Evolutionary conservation across 2,888 invertebrate species (phyloP), one percentile per base, ranked within the genome.

Genomic region (Sminthurinus aureus): DNA sequence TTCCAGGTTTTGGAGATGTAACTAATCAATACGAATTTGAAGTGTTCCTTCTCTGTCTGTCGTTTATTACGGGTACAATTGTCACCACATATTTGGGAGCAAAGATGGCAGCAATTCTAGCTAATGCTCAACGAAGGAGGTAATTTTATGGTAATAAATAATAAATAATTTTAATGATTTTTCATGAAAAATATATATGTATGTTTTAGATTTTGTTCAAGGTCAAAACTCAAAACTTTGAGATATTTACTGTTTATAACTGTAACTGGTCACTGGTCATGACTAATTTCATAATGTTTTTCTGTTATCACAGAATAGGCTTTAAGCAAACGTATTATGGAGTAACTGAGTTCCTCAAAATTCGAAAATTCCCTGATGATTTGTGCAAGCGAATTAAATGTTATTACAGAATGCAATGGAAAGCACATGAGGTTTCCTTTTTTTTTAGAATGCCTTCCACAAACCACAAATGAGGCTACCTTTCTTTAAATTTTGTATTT

Each of bases 371-470:
- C 69, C 86, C 87, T 9, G 84, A 83, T 51, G 64, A 76, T 3
- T 77, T 88, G 4, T 26, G 58, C 38, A 18, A 67, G 6, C 66
- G 87, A 50, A 86, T 88, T 3, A 69, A 71, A 18, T 38, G 78
- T 0, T 88, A 88, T 50, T 88, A 86, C 73, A 76, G 81, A 4
- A 77, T 88, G 81, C 86, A 88, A 22, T 88, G 88, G 88, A 51
- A 71, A 50, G 71, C 85, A 9, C 87, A 88, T 26, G 84, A 87
- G 58, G 82, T 82, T 24, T 26, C 11, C 38, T 20, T n/a, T 20
- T 67, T 67, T 67, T 11, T 67, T 67, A 12, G n/a, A 38, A 38
- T 38, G n/a, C n/a, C n/a, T n/a, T 38, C 6, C 38, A 38, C 38
- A 38, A 38, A 6, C 38, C 6, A n/a, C 85, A 9, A 86, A 88